Evolutionary conservation across 2,797 vertebrate genomes (phyloP).

Genomic region (Babyrousa celebensis): DNA sequence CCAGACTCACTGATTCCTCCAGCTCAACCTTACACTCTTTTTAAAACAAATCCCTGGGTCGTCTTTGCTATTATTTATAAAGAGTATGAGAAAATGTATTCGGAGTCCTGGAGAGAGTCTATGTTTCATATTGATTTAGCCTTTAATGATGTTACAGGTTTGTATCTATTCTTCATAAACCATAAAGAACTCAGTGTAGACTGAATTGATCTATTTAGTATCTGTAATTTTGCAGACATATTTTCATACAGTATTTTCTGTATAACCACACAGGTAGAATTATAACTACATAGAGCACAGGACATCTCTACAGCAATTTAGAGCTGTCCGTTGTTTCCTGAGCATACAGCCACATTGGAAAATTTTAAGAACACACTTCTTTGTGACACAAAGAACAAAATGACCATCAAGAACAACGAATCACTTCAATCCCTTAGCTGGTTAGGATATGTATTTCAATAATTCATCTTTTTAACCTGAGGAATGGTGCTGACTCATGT

Average conservation of each 20-base stretch:
- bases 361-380: slow-evolving; percentile 70
- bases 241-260: slow-evolving; percentile 92
- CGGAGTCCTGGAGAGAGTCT: slow-evolving; percentile 86
- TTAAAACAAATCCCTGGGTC: slow-evolving; percentile 36
- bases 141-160: slow-evolving; percentile 86
- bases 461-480: slow-evolving; percentile 83
- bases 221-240: slow-evolving; percentile 92
- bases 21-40: slow-evolving; percentile 74
- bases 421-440: slow-evolving; percentile 85
- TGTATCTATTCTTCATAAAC: slow-evolving; percentile 89
- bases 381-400: slow-evolving; percentile 85
- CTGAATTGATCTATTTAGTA: slow-evolving; percentile 89
- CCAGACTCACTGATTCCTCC: slow-evolving; percentile 71
- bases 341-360: slow-evolving; percentile 67
- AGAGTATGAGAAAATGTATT: slow-evolving; percentile 87
- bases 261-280: slow-evolving; percentile 84
- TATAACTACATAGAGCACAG: slow-evolving; percentile 86
- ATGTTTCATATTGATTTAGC: slow-evolving; percentile 84
- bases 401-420: slow-evolving; percentile 78
- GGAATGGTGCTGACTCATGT: slow-evolving; percentile 78
- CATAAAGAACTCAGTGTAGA: slow-evolving; percentile 87
- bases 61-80: slow-evolving; percentile 88
- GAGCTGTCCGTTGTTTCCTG: slow-evolving; percentile 78
- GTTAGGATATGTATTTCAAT: slow-evolving; percentile 71
- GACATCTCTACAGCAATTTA: slow-evolving; percentile 85